Conservation (phyloP, 1,140 invertebrate species). For the Heliconius hewitsoni region DNA sequence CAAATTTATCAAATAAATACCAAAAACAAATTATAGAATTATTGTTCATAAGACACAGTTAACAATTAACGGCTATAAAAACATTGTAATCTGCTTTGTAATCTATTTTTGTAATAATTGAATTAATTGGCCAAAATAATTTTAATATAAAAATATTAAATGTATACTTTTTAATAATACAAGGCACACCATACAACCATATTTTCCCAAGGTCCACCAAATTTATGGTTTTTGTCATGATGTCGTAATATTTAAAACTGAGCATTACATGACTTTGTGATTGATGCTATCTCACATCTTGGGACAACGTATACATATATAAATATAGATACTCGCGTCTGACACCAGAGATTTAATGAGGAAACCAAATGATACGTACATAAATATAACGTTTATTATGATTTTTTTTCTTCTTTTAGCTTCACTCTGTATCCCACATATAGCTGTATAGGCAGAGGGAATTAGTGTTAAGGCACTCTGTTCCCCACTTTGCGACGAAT, state of each 20-base stretch:
- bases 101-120: no score
- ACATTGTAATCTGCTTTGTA: neutral
- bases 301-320: neutral
- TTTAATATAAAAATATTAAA: no score
- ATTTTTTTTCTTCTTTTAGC: neutral
- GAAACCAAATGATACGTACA: neutral
- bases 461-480: no score
- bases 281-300: constrained; percentile 22
- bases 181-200: neutral
- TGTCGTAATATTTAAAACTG: constrained; percentile 17
- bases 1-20: neutral
- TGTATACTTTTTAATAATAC: no score
- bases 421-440: neutral
- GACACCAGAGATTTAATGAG: constrained; percentile 26
- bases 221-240: neutral
- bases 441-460: no score
- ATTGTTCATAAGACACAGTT: neutral
- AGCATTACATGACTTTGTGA: neutral
- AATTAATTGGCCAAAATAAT: no score
- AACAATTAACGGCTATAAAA: neutral
- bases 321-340: neutral
- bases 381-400: constrained; percentile 15
- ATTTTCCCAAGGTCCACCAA: neutral
- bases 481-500: no score
- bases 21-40: neutral